Percentiles rank a stretch among this genome's conserved stretches.
Evolutionary conservation across 2,797 vertebrate species (phyloP).

Genomic region (Tiaroga cobitis): DNA sequence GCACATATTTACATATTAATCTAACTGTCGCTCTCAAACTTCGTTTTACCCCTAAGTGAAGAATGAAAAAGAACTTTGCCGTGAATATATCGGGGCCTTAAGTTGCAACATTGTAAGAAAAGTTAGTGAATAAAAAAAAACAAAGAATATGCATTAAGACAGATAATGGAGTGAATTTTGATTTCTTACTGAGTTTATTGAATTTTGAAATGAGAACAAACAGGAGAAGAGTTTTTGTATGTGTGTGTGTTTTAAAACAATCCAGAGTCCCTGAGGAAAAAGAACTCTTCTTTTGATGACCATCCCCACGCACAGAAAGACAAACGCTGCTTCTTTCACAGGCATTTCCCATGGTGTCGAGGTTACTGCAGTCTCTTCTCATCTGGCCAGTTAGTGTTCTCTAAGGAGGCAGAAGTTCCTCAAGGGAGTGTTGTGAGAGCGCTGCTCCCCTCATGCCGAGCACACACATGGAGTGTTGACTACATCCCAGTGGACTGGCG

Average conservation of each 20-base stretch:
- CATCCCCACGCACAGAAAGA: not conserved
- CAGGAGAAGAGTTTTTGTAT: not conserved
- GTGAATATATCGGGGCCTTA: too few relatives aligned
- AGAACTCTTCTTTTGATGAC: not conserved
- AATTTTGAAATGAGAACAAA: not conserved
- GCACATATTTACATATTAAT: too few relatives aligned
- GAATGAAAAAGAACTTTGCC: too few relatives aligned
- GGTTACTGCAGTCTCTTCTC: slow-evolving; percentile 20
- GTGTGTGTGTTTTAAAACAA: not conserved
- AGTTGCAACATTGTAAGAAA: not conserved
- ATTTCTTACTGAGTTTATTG: not conserved
- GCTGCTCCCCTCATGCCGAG: not conserved
- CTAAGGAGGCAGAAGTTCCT: slow-evolving; percentile 11
- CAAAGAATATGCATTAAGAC: not conserved
- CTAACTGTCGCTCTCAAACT: too few relatives aligned
- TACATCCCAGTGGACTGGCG: slow-evolving; percentile 36
- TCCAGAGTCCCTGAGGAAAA: not conserved
- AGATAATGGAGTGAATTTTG: not conserved
- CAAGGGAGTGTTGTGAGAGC: slow-evolving; percentile 34
- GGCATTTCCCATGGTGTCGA: not conserved
- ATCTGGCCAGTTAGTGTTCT: not conserved
- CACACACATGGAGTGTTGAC: slow-evolving; percentile 40
- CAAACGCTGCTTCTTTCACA: not conserved
- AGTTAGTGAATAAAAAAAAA: not conserved
- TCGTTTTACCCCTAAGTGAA: too few relatives aligned